Base-by-base conservation (phyloP, 2,888 invertebrate genomes). In the Lucinisca nassula region DNA sequence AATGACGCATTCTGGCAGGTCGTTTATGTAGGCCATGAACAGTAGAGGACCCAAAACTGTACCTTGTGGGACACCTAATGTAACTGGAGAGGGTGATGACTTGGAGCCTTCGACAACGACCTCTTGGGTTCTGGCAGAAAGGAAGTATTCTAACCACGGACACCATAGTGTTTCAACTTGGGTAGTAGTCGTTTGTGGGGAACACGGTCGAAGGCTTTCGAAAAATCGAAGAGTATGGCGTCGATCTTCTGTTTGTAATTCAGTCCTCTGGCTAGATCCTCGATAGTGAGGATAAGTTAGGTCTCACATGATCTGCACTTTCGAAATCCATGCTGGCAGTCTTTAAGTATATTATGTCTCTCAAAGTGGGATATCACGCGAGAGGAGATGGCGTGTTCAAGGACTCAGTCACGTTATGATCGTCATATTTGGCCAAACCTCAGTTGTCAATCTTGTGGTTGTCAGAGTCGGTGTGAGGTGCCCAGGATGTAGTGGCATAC, bases 291-390 rank as follows among this genome's bases (percentile, higher is more conserved):
- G n/a, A 55, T 55, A n/a, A n/a, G 55, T 55, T 55, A n/a, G 8
- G 55, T 55, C 55, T 55, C 55, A 55, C 55, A 55, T 55, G 55
- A 55, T n/a, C 55, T 55, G 24, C 55, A n/a, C 55, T 55, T 55
- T 55, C 55, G 12, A n/a, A n/a, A 55, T 12, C 55, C 24, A 21
- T 55, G 55, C n/a, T 55, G 55, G n/a, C 55, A n/a, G 55, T 55
- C n/a, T 55, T 8, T 55, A 55, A 55, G 55, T 8, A 55, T 55
- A 6, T n/a, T 12, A 55, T 55, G 8, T n/a, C 55, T n/a, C 55
- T 55, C 12, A n/a, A 55, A 55, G 55, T 55, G 55, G 21, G 55
- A 55, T 55, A 55, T 55, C 10, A 45, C 14, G 14, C 45, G 8
- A 14, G 14, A 12, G 45, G 8, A 14, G 45, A 45, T 45, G 55